These are phyloP conservation scores for Eupristina koningsbergeri DNA, from an alignment of 1,140 invertebrate genomes.

Conservation along the genomic window DNA sequence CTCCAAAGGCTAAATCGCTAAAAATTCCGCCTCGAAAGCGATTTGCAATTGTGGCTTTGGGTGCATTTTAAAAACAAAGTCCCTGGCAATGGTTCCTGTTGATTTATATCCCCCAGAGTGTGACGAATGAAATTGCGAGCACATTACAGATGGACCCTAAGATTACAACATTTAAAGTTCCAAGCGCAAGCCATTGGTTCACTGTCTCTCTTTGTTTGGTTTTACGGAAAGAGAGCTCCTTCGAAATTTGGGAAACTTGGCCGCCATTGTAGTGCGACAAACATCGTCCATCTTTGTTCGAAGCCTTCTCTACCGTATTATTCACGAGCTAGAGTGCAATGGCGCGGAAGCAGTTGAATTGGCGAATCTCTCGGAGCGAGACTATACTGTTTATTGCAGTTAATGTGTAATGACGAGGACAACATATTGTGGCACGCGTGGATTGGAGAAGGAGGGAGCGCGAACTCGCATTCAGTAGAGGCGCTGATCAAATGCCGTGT, in stretches of 20 bases:
- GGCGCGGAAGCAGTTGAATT: not conserved
- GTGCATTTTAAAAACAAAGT: too few species aligned
- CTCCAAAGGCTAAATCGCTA: too few species aligned
- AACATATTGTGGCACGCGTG: not conserved
- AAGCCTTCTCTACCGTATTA: too few species aligned
- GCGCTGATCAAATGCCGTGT: conserved; percentile 1
- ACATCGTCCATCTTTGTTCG: too few species aligned
- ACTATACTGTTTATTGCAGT: not conserved
- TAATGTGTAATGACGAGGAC: not conserved
- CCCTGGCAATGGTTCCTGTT: too few species aligned
- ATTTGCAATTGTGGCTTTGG: too few species aligned
- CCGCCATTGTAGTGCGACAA: not conserved
- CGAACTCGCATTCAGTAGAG: not conserved
- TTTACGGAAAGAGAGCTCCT: not conserved
- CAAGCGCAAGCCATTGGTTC: not conserved
- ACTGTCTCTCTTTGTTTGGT: not conserved
- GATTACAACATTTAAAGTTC: not conserved
- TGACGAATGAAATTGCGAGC: not conserved
- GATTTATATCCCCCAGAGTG: not conserved
- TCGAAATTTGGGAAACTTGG: not conserved
- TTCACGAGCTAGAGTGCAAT: not conserved
- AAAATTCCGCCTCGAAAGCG: too few species aligned
- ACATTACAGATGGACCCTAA: not conserved
- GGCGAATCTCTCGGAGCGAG: not conserved
- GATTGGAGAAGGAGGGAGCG: not conserved